Base-by-base conservation (phyloP, 2,797 vertebrate species). In the Paramormyrops hopkinsi region DNA sequence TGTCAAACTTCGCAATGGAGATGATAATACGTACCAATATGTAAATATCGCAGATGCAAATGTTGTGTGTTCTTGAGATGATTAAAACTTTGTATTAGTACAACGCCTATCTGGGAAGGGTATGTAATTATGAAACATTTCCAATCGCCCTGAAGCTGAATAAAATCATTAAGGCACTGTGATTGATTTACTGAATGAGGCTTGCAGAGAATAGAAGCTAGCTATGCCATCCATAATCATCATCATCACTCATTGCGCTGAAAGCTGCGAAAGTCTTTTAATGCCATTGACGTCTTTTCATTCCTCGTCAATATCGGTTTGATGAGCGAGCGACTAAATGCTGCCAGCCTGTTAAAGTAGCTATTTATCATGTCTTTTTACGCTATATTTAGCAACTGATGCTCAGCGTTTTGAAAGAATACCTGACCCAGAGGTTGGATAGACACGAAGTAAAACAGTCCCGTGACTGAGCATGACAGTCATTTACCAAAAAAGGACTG, bases 1-100 rank as follows among this genome's bases (percentile, higher is more conserved):
- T 51, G 82, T 84, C 44, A 84, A 51, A n/a, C 82, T 84, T 22
- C 29, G 44, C 79, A 83, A 48, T 22, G 79, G 79, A 48, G 48
- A 83, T 44, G 33, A 46, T 82, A 46, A 41, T n/a, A 83, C 14
- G 7, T 22, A 48, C 44, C 37, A 83, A 48, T 44, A 83, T 83
- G 17, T 84, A 82, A 84, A 84, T 51, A 84, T 84, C 19, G 46
- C 44, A 14, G 22, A 84, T 50, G 48, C 46, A 84, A 84, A 84
- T 25, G 44, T 84, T 84, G 22, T 29, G 50, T 9, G 48, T 84
- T 25, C 25, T 7, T 12, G 85, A 17, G 85, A 33, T 54, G 85
- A 86, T 56, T 86, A 86, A 53, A 86, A 33, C 85, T 53, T 41
- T 86, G 48, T 85, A 85, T 86, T 25, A 86, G 25, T 37, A 56